Conservation (phyloP, 2,797 vertebrate species). For the Lophius americanus region DNA sequence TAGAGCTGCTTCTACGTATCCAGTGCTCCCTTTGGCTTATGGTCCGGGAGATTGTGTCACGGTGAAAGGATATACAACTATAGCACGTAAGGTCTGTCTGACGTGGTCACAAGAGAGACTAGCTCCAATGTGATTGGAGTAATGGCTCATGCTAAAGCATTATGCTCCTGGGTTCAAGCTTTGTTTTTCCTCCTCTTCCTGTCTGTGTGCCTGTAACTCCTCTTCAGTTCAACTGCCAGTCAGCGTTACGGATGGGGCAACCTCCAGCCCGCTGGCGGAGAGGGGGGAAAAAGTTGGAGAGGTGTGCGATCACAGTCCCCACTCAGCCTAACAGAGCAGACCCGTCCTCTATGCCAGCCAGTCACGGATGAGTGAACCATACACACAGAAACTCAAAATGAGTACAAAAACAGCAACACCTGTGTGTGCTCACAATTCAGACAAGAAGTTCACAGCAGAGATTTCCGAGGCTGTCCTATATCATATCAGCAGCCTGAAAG, state of each 20-base stretch:
- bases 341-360: slow-evolving; percentile 23
- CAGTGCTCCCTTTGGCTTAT: slow-evolving; percentile 31
- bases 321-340: slow-evolving; percentile 38
- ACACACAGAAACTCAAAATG: slow-evolving; percentile 19
- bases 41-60: slow-evolving; percentile 27
- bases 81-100: slow-evolving; percentile 12
- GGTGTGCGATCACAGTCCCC: slow-evolving; percentile 33
- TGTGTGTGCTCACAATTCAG: slow-evolving; percentile 48
- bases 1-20: slow-evolving; percentile 61
- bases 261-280: slow-evolving; percentile 27
- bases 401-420: slow-evolving; percentile 32
- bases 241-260: slow-evolving; percentile 14
- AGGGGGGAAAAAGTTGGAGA: slow-evolving; percentile 59
- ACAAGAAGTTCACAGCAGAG: slow-evolving; percentile 41
- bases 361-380: slow-evolving; percentile 37
- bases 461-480: slow-evolving; percentile 51
- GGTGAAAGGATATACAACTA: slow-evolving; percentile 21
- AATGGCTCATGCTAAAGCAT: slow-evolving; percentile 41
- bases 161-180: neutral
- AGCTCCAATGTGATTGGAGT: slow-evolving; percentile 59
- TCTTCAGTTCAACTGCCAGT: slow-evolving; percentile 51
- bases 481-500: slow-evolving; percentile 46
- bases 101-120: slow-evolving; percentile 43
- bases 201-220: slow-evolving; percentile 34
- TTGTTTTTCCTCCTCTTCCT: slow-evolving; percentile 27